Evolutionary conservation across 2,797 vertebrate species (phyloP), one percentile per base, ranked within the genome.

Genomic region (Saguinus oedipus): DNA sequence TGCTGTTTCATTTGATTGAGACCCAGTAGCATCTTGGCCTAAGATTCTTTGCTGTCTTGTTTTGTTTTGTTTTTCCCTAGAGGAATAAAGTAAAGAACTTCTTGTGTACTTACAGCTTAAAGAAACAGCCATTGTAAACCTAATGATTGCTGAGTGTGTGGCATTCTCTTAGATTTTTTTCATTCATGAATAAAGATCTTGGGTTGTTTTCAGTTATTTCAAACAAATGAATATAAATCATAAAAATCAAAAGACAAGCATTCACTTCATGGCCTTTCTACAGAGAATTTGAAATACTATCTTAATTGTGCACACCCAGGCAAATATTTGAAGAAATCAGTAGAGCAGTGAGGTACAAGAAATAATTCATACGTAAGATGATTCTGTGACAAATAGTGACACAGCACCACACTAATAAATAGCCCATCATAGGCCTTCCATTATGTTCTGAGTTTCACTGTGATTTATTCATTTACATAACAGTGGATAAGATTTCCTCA

Each of bases 161-260:
- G 90, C 53, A 90, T 90, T 82, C 83, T 4, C 36, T 97, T 78
- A 97, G 92, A 96, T 97, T 97, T 97, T 95, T 97, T 17, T 97
- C 94, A 93, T 76, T 90, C 83, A 86, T 53, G 42, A 85, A 46
- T 90, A 36, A 91, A 94, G 15, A 87, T 93, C 95, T 94, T 26
- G 78, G 86, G 53, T 88, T 82, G 70, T 70, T 89, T 97, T 97
- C 57, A 55, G 20, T 91, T 93, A 76, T 96, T 98, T 97, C 93
- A 97, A 78, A 72, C 81, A 96, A 93, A 97, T 36, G 95, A 86
- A 83, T 87, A 89, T 84, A 97, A 97, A 97, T 97, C 97, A 97
- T 96, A 57, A 95, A 96, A 97, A 96, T 97, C 72, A 88, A 83
- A 95, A 94, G 86, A 74, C 89, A 95, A 61, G 14, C 74, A 76